Conservation (phyloP, 2,888 invertebrate species). For the Hylaea fasciaria region DNA sequence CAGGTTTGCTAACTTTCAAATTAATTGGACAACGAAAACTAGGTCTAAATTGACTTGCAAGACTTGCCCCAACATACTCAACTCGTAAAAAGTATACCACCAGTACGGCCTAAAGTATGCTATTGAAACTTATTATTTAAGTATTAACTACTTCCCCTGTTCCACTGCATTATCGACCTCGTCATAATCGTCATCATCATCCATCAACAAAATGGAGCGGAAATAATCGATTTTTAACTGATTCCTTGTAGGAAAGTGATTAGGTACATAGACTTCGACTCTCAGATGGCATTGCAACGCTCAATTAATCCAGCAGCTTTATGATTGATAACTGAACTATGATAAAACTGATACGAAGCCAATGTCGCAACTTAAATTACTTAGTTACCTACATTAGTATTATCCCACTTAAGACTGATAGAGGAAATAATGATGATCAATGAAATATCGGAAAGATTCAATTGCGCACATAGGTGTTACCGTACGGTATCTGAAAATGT, state of each 20-base stretch:
- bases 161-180: not conserved
- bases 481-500: too few relatives aligned
- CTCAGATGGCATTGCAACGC: slow-evolving; percentile 17
- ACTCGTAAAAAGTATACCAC: too few relatives aligned
- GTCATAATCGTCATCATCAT: not conserved
- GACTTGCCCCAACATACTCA: too few relatives aligned
- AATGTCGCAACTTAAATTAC: slow-evolving; percentile 14
- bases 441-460: not conserved
- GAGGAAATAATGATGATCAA: too few relatives aligned
- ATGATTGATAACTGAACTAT: slow-evolving; percentile 18
- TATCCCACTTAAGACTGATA: not conserved
- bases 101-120: too few relatives aligned
- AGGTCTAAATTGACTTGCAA: too few relatives aligned
- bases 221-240: not conserved
- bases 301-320: slow-evolving; percentile 25
- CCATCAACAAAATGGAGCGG: not conserved
- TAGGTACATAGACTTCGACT: not conserved
- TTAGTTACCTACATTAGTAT: not conserved
- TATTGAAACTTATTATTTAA: too few relatives aligned
- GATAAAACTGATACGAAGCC: slow-evolving; percentile 14
- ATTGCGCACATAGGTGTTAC: too few relatives aligned
- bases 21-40: too few relatives aligned
- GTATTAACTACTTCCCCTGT: too few relatives aligned
- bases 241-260: slow-evolving; percentile 10
- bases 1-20: too few relatives aligned